These are phyloP conservation scores for Sceloporus undulatus DNA, from an alignment of 2,113 vertebrate genomes.

Conservation along the genomic window DNA sequence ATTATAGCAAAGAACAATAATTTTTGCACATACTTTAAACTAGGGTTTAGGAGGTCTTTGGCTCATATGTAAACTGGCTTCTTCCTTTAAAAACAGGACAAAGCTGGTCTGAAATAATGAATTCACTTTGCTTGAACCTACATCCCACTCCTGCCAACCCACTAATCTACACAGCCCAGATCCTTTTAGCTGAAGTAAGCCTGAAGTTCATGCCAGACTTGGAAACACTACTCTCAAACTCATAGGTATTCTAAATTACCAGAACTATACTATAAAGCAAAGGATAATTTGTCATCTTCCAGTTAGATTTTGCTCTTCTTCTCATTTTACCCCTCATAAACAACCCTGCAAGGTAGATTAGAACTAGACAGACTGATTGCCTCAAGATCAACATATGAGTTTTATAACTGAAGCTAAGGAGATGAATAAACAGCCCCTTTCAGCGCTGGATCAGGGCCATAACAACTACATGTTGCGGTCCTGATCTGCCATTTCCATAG, in stretches of 20 bases:
- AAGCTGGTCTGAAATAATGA: background rate
- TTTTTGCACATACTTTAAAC: background rate
- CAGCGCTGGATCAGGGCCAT: too few species aligned
- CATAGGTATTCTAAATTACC: background rate
- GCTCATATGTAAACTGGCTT: background rate
- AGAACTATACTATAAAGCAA: background rate
- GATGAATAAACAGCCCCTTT: too few species aligned
- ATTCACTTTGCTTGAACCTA: background rate
- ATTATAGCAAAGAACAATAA: background rate
- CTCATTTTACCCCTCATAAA: background rate
- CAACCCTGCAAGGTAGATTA: background rate
- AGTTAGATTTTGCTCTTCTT: background rate
- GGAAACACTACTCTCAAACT: background rate
- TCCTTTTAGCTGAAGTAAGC: too few species aligned
- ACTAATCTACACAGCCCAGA: background rate
- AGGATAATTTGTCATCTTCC: background rate
- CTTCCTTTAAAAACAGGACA: background rate
- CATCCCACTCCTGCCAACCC: background rate
- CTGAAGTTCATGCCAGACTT: background rate
- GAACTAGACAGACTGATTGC: background rate
- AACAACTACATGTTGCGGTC: too few species aligned
- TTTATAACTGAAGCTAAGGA: background rate
- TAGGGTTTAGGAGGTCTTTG: background rate
- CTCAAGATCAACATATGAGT: background rate
- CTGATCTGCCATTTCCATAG: too few species aligned